Evolutionary conservation across 2,888 invertebrate species (phyloP), one percentile per base, ranked within the genome.

Genomic region (Agrotis clavis): DNA sequence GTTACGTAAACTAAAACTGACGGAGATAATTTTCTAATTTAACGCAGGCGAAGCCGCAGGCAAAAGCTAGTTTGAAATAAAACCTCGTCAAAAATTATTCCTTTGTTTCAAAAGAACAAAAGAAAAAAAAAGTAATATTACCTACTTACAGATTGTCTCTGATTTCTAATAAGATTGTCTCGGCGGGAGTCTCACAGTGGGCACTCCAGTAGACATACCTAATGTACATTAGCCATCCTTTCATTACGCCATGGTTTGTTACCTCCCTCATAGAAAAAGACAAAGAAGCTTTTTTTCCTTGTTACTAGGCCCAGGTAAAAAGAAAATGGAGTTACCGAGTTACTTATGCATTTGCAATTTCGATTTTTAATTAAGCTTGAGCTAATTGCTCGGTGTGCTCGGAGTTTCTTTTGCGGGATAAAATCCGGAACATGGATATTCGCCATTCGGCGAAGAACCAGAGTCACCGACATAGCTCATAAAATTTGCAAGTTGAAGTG

Each of bases 161-260:
- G 4, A 18, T 50, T 14, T 69, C 63, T 87, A 89, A 89, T 83
- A 83, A 67, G 75, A 89, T 88, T 83, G 75, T 83, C 85, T 51
- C 86, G 45, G 74, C 78, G 67, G 86, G 87, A 71, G 73, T 68
- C 48, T 57, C 48, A 66, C 75, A 82, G 78, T 82, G 75, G 75
- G 57, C 66, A 30, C 65, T 66, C 66, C 76, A 83, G 84, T 76
- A 77, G 77, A 85, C 75, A 77, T n/a, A n/a, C n/a, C n/a, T n/a
- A n/a, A n/a, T n/a, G n/a, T 84, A 79, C 89, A 89, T 90, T 89
- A 90, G 77, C 53, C 67, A 78, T 75, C 73, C 87, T 87, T 75
- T 89, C 81, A 85, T 62, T 54, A 56, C 47, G 63, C 57, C 68
- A 83, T 67, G 89, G 86, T 88, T 89, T 63, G 88, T 89, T 89